Evolutionary conservation across 2,113 vertebrate species (phyloP).

Genomic region (Pollimyrus isidori): DNA sequence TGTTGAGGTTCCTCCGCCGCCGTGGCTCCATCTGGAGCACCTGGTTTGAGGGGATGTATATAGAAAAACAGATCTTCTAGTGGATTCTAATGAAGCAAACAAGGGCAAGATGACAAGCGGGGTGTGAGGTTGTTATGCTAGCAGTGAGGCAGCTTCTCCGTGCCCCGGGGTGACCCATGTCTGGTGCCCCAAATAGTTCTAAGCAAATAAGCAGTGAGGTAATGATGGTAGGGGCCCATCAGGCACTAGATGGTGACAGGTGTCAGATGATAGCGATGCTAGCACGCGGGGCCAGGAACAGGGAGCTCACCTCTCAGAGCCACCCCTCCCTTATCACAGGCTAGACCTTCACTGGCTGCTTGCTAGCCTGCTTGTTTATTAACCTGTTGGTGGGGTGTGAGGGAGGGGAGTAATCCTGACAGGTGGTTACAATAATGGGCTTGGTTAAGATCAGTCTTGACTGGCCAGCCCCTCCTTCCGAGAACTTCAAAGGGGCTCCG

Average conservation of each 20-base stretch:
- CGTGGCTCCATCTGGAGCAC: neutral
- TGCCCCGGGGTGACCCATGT: slow-evolving; percentile 12
- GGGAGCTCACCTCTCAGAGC: neutral
- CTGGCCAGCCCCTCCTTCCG: neutral
- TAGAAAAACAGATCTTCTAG: slow-evolving; percentile 3
- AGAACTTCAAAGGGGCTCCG: neutral
- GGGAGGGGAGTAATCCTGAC: neutral
- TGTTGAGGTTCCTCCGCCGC: neutral
- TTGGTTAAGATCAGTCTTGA: slow-evolving; percentile 6
- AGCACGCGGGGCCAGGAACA: neutral
- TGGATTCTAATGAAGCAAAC: slow-evolving; percentile 17
- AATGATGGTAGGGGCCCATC: slow-evolving; percentile 11
- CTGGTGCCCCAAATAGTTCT: slow-evolving; percentile 10
- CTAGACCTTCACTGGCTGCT: neutral
- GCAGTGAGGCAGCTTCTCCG: neutral
- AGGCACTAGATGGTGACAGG: slow-evolving; percentile 4
- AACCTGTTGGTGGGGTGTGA: slow-evolving; percentile 2
- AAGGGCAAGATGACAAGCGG: slow-evolving; percentile 9
- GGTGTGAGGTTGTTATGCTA: slow-evolving; percentile 11
- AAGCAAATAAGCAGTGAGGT: slow-evolving; percentile 16
- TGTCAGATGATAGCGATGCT: slow-evolving; percentile 8
- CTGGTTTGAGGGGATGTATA: neutral
- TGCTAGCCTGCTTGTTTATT: neutral
- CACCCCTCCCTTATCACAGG: neutral
- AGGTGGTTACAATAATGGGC: slow-evolving; percentile 8